Conservation (phyloP, 2,888 invertebrate species). For the Habrosyne pyritoides region DNA sequence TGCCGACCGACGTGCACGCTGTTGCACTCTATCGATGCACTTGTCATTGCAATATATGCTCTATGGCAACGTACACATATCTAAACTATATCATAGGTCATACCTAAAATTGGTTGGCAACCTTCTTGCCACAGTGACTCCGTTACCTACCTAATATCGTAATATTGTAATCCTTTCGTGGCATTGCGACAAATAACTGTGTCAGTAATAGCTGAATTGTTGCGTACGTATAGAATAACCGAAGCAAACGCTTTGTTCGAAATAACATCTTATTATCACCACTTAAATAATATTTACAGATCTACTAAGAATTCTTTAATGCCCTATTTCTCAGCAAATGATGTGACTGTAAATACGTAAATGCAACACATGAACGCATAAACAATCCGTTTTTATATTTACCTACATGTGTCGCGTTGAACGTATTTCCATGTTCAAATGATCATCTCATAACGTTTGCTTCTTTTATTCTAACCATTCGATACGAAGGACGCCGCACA, state of each 20-base stretch:
- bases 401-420: not conserved
- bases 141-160: constrained; percentile 62
- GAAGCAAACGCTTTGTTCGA: not conserved
- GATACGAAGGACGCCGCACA: constrained; percentile 8
- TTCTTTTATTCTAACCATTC: constrained; percentile 7
- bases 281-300: not conserved
- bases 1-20: not conserved
- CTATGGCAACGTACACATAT: not conserved
- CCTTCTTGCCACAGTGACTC: constrained; percentile 54
- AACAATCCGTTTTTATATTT: constrained; percentile 1
- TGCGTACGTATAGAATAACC: not conserved
- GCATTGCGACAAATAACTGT: constrained; percentile 47
- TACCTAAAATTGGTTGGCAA: not conserved
- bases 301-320: not conserved
- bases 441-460: not conserved
- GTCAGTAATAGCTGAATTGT: constrained; percentile 33
- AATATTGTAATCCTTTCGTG: constrained; percentile 46
- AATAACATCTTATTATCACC: not conserved
- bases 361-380: not conserved
- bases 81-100: not conserved
- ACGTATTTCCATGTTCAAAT: constrained; percentile 2
- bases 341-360: not conserved
- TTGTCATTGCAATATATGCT: constrained; percentile 8
- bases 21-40: constrained; percentile 4
- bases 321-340: not conserved